Conservation (phyloP, 2,113 vertebrate genomes). For the Rousettus leschenaultii region DNA sequence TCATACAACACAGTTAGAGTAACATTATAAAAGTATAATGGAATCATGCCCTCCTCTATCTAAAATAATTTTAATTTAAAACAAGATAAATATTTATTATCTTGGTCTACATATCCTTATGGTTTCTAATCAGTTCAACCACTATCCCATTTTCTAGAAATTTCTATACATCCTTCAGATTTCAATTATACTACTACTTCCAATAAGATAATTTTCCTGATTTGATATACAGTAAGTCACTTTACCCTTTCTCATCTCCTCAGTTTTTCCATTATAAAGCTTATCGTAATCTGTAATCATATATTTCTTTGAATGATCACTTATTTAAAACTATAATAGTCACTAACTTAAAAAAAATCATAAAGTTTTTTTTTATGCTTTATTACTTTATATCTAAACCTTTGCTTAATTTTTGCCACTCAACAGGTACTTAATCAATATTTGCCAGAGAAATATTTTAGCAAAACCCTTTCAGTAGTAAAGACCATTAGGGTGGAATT, state of each 20-base stretch:
- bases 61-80: conserved; percentile 2
- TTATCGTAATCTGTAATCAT: neutral
- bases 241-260: neutral
- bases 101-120: neutral
- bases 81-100: neutral
- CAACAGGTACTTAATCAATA: neutral
- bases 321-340: neutral
- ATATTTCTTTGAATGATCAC: neutral
- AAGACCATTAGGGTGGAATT: conserved; percentile 19
- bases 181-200: neutral
- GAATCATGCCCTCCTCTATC: neutral
- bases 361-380: neutral
- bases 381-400: neutral
- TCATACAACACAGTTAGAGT: neutral
- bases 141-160: neutral
- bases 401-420: neutral
- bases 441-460: conserved; percentile 14
- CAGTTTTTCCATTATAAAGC: neutral
- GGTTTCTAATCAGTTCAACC: neutral
- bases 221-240: neutral
- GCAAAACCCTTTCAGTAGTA: neutral
- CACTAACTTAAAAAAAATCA: neutral
- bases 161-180: neutral
- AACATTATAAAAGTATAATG: neutral
- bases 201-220: neutral